Evolutionary conservation across 2,113 vertebrate genomes (phyloP).

Genomic region (Colinus virginianus): DNA sequence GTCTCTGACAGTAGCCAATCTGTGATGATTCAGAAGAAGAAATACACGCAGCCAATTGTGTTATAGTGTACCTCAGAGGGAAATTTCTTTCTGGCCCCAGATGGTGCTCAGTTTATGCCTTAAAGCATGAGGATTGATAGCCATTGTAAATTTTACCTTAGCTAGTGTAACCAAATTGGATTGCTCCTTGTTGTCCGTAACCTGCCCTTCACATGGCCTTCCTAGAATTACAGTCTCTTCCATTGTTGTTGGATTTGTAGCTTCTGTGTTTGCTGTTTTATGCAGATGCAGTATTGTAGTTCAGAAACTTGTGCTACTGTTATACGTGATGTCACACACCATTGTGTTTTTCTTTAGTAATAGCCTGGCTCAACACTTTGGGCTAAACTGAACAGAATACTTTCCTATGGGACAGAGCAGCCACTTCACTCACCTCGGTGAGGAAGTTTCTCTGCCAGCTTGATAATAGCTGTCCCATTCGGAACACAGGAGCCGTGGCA

Average conservation of each 20-base stretch:
- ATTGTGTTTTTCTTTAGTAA: not conserved
- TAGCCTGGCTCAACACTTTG: not conserved
- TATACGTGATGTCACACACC: not conserved
- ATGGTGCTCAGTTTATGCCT: slow-evolving; percentile 65
- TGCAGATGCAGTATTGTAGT: not conserved
- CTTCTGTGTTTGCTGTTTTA: not conserved
- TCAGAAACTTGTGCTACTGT: not conserved
- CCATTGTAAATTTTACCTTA: slow-evolving; percentile 67
- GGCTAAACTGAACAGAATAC: not conserved
- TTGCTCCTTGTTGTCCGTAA: slow-evolving; percentile 57
- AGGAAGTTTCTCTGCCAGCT: not conserved
- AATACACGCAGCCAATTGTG: slow-evolving; percentile 32
- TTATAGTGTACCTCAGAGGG: slow-evolving; percentile 55
- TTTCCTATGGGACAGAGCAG: not conserved
- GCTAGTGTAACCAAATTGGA: slow-evolving; percentile 61
- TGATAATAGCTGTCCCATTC: not conserved
- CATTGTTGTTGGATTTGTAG: not conserved
- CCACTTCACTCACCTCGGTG: not conserved
- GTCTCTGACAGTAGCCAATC: slow-evolving; percentile 54
- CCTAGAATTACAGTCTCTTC: not conserved
- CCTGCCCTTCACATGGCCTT: slow-evolving; percentile 66
- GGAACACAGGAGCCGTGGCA: not conserved
- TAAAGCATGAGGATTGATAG: slow-evolving; percentile 66
- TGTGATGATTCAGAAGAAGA: slow-evolving; percentile 63
- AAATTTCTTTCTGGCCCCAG: slow-evolving; percentile 57